A percentile compares a stretch with the other conserved stretches of the same genome.
Conservation (phyloP, 53 echinoderm and acorn worm genomes). For the Luidia sarsii region DNA sequence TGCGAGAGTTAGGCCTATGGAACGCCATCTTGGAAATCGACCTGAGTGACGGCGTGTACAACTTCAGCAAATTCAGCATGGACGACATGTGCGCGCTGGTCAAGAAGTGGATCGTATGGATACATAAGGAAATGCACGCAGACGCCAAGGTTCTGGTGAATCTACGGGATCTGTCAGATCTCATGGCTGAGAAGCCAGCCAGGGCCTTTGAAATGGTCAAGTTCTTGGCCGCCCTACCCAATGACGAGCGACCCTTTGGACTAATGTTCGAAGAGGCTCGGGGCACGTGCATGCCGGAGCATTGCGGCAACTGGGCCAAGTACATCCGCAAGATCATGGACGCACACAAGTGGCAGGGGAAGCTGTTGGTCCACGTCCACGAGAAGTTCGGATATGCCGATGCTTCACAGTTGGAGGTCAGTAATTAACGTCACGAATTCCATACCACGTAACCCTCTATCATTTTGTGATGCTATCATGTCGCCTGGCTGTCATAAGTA, state of each 20-base stretch:
- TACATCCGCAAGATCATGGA: constrained; percentile 58
- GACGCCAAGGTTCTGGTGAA: constrained; percentile 46
- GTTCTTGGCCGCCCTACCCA: constrained; percentile 57
- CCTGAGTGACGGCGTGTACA: constrained; percentile 38
- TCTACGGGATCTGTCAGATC: constrained; percentile 52
- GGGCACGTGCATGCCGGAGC: constrained; percentile 42
- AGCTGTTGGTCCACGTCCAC: constrained; percentile 57
- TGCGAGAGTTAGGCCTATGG: constrained; percentile 32
- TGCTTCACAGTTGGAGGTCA: constrained; percentile 45
- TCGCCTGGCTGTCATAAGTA: no score
- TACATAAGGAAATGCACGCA: constrained; percentile 13
- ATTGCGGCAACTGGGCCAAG: constrained; percentile 45
- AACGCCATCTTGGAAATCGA: constrained; percentile 58
- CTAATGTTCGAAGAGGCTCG: constrained; percentile 50
- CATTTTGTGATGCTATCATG: no score
- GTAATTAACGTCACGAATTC: no score
- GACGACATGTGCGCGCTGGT: constrained; percentile 30
- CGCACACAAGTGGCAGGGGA: constrained; percentile 29
- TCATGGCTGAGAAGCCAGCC: constrained; percentile 43
- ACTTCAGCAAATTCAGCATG: constrained; percentile 55
- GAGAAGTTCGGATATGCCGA: constrained; percentile 62
- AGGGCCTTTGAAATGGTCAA: constrained; percentile 46
- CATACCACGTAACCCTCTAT: no score
- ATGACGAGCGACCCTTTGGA: constrained; percentile 37
- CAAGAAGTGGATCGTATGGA: constrained; percentile 58